Evolutionary conservation across 2,888 invertebrate species (phyloP).

Genomic region (Liopterus haemorrhoidalis): DNA sequence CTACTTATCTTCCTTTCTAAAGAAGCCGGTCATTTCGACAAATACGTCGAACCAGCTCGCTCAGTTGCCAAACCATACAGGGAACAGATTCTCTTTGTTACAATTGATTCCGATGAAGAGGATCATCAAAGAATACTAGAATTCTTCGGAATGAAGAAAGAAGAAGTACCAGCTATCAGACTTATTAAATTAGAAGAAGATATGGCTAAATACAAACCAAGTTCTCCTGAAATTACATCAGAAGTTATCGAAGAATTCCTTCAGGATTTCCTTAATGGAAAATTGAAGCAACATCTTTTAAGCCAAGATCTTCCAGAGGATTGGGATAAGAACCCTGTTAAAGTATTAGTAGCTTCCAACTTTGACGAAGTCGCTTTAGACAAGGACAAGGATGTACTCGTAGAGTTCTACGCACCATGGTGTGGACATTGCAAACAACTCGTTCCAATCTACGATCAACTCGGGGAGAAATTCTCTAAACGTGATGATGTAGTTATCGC

Average conservation of each 20-base stretch:
- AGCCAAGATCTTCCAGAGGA: conserved; percentile 92
- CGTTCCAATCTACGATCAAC: conserved; percentile 92
- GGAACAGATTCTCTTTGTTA: conserved; percentile 89
- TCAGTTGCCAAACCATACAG: conserved; percentile 84
- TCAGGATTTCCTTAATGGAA: conserved; percentile 82
- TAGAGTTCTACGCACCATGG: conserved; percentile 99
- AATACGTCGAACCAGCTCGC: conserved; percentile 68
- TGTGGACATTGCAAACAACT: conserved; percentile 98
- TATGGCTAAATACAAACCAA: conserved; percentile 96
- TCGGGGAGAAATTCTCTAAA: conserved; percentile 89
- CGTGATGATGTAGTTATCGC: conserved; percentile 81
- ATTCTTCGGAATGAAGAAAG: conserved; percentile 97
- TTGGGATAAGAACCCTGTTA: conserved; percentile 94
- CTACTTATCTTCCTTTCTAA: conserved; percentile 92
- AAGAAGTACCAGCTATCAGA: conserved; percentile 84
- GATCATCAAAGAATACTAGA: conserved; percentile 97
- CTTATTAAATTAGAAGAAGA: conserved; percentile 93
- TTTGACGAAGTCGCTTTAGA: conserved; percentile 91
- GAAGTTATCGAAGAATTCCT: conserved; percentile 76
- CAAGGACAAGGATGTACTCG: conserved; percentile 82
- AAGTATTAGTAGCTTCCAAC: conserved; percentile 88
- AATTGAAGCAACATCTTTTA: conserved; percentile 90
- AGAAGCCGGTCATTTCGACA: conserved; percentile 77
- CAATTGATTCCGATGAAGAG: conserved; percentile 89
- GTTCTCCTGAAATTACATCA: conserved; percentile 60